phyloP scores from a whole-genome alignment of 2,888 invertebrate genomes.

The Seira ritae region DNA sequence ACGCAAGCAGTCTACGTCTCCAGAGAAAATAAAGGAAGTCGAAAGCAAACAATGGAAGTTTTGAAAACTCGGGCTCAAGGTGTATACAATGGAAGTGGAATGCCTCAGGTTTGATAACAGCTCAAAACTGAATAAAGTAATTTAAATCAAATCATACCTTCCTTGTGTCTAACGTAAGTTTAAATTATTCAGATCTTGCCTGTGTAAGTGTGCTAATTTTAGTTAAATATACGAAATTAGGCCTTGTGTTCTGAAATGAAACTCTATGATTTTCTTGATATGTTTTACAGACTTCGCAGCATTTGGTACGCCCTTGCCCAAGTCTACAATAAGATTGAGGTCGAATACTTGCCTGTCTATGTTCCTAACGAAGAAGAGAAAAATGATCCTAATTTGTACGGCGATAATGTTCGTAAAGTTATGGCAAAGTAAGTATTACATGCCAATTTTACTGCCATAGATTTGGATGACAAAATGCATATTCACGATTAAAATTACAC shows the following conservation, averaged over 20 bases:
- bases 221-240: not conserved
- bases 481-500: no score
- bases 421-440: constrained; percentile 86
- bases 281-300: constrained; percentile 82
- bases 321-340: constrained; percentile 90
- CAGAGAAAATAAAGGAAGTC: constrained; percentile 95
- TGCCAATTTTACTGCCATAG: no score
- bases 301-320: constrained; percentile 93
- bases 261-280: constrained; percentile 81
- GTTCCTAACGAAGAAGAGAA: constrained; percentile 91
- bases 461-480: no score
- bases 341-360: constrained; percentile 95
- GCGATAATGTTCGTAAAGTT: constrained; percentile 90
- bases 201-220: constrained; percentile 78
- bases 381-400: constrained; percentile 90
- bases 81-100: constrained; percentile 72
- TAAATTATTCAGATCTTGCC: no score
- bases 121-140: constrained; percentile 14
- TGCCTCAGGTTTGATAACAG: constrained; percentile 46
- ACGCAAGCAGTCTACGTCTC: constrained; percentile 97
- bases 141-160: not conserved
- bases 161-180: not conserved
- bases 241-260: not conserved
- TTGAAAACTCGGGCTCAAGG: constrained; percentile 86
- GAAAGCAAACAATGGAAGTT: constrained; percentile 82